A percentile compares a stretch with the other conserved stretches of the same genome.
Evolutionary conservation across 1,140 invertebrate species (phyloP).

Genomic region (Camponotus pennsylvanicus): DNA sequence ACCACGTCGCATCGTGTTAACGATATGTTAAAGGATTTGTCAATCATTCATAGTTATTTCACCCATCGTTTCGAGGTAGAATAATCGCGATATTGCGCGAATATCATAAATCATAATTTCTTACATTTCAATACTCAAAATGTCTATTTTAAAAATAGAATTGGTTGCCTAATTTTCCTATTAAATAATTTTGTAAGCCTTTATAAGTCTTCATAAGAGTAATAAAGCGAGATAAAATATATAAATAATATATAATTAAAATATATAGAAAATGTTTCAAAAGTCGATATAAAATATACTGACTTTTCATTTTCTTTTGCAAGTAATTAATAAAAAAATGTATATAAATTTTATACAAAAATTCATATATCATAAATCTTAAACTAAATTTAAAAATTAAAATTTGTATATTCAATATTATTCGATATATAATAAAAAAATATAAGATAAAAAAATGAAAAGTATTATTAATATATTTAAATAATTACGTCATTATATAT

Average conservation of each 20-base stretch:
- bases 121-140: neutral
- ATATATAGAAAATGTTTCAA: neutral
- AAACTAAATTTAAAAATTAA: neutral
- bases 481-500: no score
- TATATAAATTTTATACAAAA: neutral
- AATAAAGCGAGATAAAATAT: neutral
- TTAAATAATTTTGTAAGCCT: neutral
- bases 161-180: neutral
- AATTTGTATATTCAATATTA: neutral
- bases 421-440: neutral
- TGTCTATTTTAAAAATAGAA: neutral
- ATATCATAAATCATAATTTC: neutral
- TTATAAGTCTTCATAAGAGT: no score
- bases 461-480: no score
- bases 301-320: neutral
- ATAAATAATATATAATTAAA: neutral
- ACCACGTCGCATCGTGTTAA: neutral
- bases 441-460: neutral
- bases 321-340: neutral
- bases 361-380: neutral
- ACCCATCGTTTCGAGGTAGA: neutral
- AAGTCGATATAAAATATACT: neutral
- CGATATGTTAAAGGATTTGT: neutral
- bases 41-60: constrained; percentile 5
- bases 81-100: neutral